Conservation (phyloP, 2,113 vertebrate species). For the Pluvianellus socialis region DNA sequence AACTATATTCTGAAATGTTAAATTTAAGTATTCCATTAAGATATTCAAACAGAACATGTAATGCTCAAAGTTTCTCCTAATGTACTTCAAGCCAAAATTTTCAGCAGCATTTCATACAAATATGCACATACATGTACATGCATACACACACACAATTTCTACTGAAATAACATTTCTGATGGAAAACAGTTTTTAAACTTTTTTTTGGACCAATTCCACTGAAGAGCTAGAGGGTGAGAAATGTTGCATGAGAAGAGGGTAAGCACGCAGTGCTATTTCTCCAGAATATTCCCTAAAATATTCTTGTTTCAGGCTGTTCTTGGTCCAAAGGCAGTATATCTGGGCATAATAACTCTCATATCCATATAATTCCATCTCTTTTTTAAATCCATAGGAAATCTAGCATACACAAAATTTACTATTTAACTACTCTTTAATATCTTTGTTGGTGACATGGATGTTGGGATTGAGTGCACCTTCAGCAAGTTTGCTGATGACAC, state of each 20-base stretch:
- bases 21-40: neutral
- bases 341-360: neutral
- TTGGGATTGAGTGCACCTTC: too few relatives aligned
- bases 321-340: neutral
- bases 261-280: neutral
- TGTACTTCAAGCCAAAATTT: neutral
- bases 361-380: neutral
- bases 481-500: too few relatives aligned
- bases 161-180: neutral
- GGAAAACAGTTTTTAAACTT: neutral
- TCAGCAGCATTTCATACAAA: neutral
- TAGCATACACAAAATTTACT: neutral
- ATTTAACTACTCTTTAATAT: too few relatives aligned
- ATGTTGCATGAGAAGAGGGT: neutral
- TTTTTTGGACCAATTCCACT: neutral
- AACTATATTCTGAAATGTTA: neutral
- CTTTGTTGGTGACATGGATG: too few relatives aligned
- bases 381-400: neutral
- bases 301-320: neutral
- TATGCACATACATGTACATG: too few relatives aligned
- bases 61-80: neutral
- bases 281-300: neutral
- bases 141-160: neutral
- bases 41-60: neutral
- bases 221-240: neutral